A percentile compares a stretch with the other conserved stretches of the same genome.
These are phyloP conservation scores for Halisarca cf. caerulea DNA, from an alignment of 37 sponge, comb jelly and placozoan species.

Conservation along the genomic window DNA sequence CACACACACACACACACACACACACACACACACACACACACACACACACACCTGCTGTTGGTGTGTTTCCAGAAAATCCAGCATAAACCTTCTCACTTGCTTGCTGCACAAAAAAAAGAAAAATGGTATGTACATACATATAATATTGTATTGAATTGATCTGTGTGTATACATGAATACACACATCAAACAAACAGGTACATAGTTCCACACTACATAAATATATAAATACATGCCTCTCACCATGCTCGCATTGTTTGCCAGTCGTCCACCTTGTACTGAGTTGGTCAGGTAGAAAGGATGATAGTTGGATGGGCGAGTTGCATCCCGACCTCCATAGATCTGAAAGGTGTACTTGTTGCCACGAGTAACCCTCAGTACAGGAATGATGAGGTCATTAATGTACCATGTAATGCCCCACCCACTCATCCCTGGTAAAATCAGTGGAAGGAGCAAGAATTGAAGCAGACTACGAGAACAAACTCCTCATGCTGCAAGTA, in stretches of 20 bases:
- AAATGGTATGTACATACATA: not conserved
- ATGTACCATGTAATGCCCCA: constrained; percentile 77
- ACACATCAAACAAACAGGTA: too few relatives aligned
- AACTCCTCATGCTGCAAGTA: too few relatives aligned
- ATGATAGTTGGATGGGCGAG: constrained; percentile 42
- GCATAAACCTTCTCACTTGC: constrained; percentile 50
- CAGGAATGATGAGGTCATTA: constrained; percentile 66
- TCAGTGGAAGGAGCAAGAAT: not conserved
- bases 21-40: not conserved
- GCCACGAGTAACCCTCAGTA: constrained; percentile 54
- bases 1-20: not conserved
- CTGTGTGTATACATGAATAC: too few relatives aligned
- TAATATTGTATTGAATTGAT: too few relatives aligned
- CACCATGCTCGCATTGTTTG: constrained; percentile 15
- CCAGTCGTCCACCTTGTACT: constrained; percentile 39
- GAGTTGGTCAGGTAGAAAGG: constrained; percentile 77
- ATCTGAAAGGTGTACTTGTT: constrained; percentile 58
- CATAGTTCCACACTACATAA: not conserved
- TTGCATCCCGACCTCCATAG: constrained; percentile 46
- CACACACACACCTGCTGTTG: constrained; percentile 23
- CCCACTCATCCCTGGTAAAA: constrained; percentile 29
- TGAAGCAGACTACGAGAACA: not conserved
- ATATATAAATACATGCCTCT: not conserved
- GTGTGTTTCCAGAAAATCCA: constrained; percentile 29
- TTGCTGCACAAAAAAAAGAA: not conserved